Conservation (phyloP, 2,113 vertebrate genomes). For the Boleophthalmus pectinirostris region DNA sequence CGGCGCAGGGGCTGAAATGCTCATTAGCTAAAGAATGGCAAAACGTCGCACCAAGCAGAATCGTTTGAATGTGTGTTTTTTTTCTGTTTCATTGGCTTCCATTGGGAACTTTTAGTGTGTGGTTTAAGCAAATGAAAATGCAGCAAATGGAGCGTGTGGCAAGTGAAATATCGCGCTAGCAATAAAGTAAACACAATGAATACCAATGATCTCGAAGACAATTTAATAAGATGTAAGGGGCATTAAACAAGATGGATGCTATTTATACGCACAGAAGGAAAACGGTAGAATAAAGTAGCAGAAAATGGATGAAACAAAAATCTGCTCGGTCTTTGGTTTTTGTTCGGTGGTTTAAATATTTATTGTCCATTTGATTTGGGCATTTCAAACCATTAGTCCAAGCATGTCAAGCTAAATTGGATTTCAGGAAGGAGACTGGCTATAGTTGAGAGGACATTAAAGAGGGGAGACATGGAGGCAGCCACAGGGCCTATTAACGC, state of each 20-base stretch:
- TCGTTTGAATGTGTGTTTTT: slow-evolving; percentile 18
- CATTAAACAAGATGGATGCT: slow-evolving; percentile 18
- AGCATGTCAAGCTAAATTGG: slow-evolving; percentile 44
- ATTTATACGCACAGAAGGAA: slow-evolving; percentile 2
- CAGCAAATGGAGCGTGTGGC: slow-evolving; percentile 43
- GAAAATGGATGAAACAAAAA: slow-evolving; percentile 4
- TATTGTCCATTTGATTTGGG: slow-evolving; percentile 44
- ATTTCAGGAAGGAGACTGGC: slow-evolving; percentile 39
- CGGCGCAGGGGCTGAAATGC: slow-evolving; percentile 35
- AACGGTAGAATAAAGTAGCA: background rate
- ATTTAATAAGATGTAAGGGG: slow-evolving; percentile 28
- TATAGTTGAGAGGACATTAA: slow-evolving; percentile 45
- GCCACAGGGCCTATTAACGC: slow-evolving; percentile 30
- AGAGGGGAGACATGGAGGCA: slow-evolving; percentile 31
- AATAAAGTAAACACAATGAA: slow-evolving; percentile 45
- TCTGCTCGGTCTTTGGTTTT: slow-evolving; percentile 16
- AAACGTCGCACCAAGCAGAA: slow-evolving; percentile 24
- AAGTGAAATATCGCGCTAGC: slow-evolving; percentile 34
- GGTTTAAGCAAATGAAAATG: slow-evolving; percentile 46
- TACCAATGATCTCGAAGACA: slow-evolving; percentile 28
- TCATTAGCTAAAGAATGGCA: slow-evolving; percentile 60
- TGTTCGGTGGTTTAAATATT: slow-evolving; percentile 34
- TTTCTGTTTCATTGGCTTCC: background rate
- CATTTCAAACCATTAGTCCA: slow-evolving; percentile 40
- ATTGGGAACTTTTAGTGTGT: slow-evolving; percentile 16